Evolutionary conservation across 2,797 vertebrate species (phyloP), one percentile per base, ranked within the genome.

Genomic region (Tenualosa thibaudeaui): DNA sequence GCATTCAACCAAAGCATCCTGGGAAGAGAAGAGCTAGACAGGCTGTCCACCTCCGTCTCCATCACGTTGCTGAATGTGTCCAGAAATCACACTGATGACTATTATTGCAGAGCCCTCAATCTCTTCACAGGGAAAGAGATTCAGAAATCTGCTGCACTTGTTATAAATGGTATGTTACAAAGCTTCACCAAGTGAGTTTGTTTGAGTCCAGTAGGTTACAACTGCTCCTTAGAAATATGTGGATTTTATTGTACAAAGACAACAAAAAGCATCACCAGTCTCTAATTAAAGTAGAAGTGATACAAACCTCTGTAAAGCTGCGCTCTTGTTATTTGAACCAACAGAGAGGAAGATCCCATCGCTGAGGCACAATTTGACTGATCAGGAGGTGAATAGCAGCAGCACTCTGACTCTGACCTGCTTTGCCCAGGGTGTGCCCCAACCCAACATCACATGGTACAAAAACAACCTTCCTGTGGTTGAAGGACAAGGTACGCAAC

Each of bases 341-440:
- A 50, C 90, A 98, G 97, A 90, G 1, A 96, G 93, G 89, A 93
- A 89, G 53, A 91, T 89, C 0, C 97, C 98, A 0, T 91, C 93
- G 19, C 91, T 99, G 84, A 93, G 92, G 83, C 96, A 97, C 84
- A 97, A 97, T 89, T 95, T 99, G 65, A 97, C 97, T 0, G 94
- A 97, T 88, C 93, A 94, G 90, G 93, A 95, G 19, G 96, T 98
- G 71, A 98, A 98, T 92, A 96, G 96, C 90, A 98, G 97, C 1
- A 97, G 95, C 90, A 98, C 96, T 53, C 93, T 99, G 87, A 87
- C 87, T 0, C 93, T 99, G 89, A 84, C 91, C 75, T 99, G 97
- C 88, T 90, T 85, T 1, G 97, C 95, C 15, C 85, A 82, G 0
- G 98, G 97, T 37, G 95, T 95, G 0, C 97, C 97, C 15, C 85